Evolutionary conservation across 1,140 invertebrate genomes (phyloP).

Genomic region (Hypsibius dujardini): DNA sequence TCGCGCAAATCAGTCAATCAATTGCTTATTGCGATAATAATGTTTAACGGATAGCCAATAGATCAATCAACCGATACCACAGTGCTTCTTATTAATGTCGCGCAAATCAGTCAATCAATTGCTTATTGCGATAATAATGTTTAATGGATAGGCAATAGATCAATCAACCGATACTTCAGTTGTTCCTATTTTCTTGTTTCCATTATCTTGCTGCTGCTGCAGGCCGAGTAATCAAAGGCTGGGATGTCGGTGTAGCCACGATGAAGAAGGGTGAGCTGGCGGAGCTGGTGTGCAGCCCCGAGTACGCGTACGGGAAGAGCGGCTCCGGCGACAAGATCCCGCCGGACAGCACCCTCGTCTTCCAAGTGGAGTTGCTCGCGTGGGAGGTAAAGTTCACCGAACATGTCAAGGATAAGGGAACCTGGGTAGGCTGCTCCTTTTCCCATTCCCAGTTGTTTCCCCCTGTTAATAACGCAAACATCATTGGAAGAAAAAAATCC

Average conservation of each 20-base stretch:
- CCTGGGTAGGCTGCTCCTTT: no score
- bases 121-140: no score
- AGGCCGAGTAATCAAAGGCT: constrained; percentile 74
- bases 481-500: no score
- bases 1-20: no score
- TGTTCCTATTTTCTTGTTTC: constrained; percentile 18
- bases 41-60: no score
- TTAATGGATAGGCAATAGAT: not conserved
- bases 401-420: no score
- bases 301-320: constrained; percentile 72
- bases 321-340: constrained; percentile 77
- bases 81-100: no score
- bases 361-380: constrained; percentile 59
- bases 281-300: constrained; percentile 60
- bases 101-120: no score
- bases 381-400: constrained; percentile 39
- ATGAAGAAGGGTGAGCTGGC: constrained; percentile 82
- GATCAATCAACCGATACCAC: no score
- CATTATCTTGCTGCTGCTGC: constrained; percentile 20
- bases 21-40: no score
- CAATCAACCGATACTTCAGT: constrained; percentile 21
- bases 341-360: constrained; percentile 61
- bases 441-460: no score
- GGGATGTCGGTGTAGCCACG: constrained; percentile 77
- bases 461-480: no score